phyloP scores from a whole-genome alignment of 2,113 vertebrate species.

The Chionodraco myersi region DNA sequence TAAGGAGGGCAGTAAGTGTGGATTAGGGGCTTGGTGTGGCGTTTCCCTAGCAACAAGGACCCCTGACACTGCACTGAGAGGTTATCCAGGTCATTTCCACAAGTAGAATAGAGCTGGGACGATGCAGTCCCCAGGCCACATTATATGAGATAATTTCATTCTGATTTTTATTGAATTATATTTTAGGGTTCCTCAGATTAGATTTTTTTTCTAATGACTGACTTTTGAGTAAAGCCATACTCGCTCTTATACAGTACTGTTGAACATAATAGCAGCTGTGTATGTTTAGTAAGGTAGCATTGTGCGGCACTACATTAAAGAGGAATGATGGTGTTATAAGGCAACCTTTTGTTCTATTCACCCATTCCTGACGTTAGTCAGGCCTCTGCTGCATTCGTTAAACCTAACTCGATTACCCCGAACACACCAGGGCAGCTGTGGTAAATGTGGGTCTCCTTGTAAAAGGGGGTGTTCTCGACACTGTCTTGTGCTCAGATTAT shows the following conservation, averaged over 20 bases:
- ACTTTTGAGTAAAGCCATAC: not conserved
- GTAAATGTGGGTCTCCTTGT: constrained; percentile 76
- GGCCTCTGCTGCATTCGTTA: constrained; percentile 76
- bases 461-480: constrained; percentile 67
- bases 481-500: constrained; percentile 61
- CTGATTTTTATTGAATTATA: not conserved
- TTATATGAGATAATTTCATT: constrained; percentile 6
- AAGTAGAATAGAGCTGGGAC: not conserved
- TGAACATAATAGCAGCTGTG: constrained; percentile 25
- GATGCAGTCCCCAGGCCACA: not conserved
- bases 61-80: constrained; percentile 62
- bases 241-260: not conserved
- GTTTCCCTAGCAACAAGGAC: constrained; percentile 80
- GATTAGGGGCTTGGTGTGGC: constrained; percentile 77
- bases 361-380: constrained; percentile 79
- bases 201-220: not conserved
- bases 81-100: constrained; percentile 46
- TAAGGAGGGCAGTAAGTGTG: constrained; percentile 74
- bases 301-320: constrained; percentile 64
- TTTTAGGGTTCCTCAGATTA: not conserved
- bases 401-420: constrained; percentile 79
- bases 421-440: constrained; percentile 78
- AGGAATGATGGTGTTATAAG: constrained; percentile 54
- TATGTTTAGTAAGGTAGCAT: constrained; percentile 37
- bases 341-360: constrained; percentile 67